Base-by-base conservation (phyloP, 1,140 invertebrate species). In the Heliothis virescens region DNA sequence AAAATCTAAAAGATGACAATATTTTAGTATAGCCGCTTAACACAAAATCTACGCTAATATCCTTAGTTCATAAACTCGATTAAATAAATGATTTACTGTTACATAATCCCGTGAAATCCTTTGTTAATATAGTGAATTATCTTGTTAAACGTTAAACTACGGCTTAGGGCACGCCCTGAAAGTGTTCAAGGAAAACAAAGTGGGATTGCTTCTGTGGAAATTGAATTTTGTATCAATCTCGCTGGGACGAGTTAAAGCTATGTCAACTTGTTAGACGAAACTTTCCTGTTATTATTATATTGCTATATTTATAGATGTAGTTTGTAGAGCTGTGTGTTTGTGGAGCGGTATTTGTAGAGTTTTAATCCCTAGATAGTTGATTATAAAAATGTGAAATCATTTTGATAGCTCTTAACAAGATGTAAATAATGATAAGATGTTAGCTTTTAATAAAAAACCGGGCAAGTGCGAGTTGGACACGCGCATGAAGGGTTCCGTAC, bases 201-300 rank as follows among this genome's bases (percentile, higher is more conserved):
- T 41, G n/a, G 72, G 41, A 59, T 74, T 60, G 72, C 57, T 60
- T 47, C 72, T 47, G 18, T 4, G 72, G 41, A 74, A 74, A 74
- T 74, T 74, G 72, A 74, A 74, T 74, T 74, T 47, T n/a, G 72
- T 74, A 74, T 60, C 53, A 53, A 74, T 60, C 57, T 53, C 72
- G 57, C 55, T n/a, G 53, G 52, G 71, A 47, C 47, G 47, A 52
- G 21, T 50, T 69, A 52, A 69, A 11, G 65, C 69, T 72, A 57
- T 26, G 69, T 72, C 69, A 72, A 72, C 69, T 72, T 72, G 69
- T 72, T 72, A 72, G 50, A 72, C 10, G 26, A 53, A 72, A 72
- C 26, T 72, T 72, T 57, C 52, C 16, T 34, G 7, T 34, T 72
- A 57, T 52, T 72, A 72, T 72, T 72, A 29, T 72, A 10, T 55